Base-by-base conservation (phyloP, 1,140 invertebrate species). In the Hycleus phaleratus region DNA sequence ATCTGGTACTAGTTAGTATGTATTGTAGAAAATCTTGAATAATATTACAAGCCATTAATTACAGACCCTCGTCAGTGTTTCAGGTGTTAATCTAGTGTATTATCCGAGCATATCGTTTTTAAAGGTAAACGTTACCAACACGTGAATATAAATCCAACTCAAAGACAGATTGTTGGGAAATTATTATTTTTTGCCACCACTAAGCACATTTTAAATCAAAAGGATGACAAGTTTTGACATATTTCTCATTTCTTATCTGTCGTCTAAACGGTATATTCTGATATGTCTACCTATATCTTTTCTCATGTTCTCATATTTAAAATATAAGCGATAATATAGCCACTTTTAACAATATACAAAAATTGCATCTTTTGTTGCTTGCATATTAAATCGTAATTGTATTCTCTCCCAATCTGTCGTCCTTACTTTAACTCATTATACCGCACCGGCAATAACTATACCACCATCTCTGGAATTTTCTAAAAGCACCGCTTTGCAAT, bases 401-500 rank as follows among this genome's bases (percentile, higher is more conserved):
- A 53, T 42, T 53, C 4, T 32, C 32, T 32, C 18, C 18, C 18
- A 18, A 18, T 18, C 51, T 53, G 51, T 53, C 51, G 42, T 45
- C 44, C 42, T 47, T 47, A 32, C 32, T 32, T 32, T 32, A 7
- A 32, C 32, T 32, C 32, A 32, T 32, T 32, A 32, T 49, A 46
- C 55, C 46, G 32, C 8, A 32, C 38, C 38, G 4, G 5, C 7
- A 18, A 4, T 26, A 46, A 18, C 8, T 10, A 18, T 1, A 32
- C 38, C n/a, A 8, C 49, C 12, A 40, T 40, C 39, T 39, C 39
- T 12, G 0, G 12, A 12, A 39, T 9, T 3, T 59, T 53, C 51
- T 48, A 46, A 59, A 59, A 55, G 58, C 46, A 49, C 25, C 60
- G 61, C 55, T 60, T 60, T 63, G 50, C 58, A 58, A 63, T 63